These are phyloP conservation scores for Mnemiopsis leidyi DNA, from an alignment of 37 sponge, comb jelly and placozoan genomes.

Conservation along the genomic window DNA sequence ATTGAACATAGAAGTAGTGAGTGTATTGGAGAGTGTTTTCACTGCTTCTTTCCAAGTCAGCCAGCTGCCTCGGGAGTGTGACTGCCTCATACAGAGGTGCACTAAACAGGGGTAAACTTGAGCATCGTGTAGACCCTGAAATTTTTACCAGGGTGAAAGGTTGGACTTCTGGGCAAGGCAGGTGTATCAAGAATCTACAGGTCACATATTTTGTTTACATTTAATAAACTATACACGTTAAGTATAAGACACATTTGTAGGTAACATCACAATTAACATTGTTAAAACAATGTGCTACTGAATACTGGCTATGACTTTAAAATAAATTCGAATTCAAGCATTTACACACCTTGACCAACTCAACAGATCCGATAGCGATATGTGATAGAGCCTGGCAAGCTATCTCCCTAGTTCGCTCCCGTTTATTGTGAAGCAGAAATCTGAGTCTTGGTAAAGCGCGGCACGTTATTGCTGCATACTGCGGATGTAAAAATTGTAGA, in stretches of 20 bases:
- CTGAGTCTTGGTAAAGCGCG: constrained; percentile 26
- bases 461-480: constrained; percentile 40
- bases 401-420: constrained; percentile 56
- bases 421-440: constrained; percentile 53
- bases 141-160: too few species aligned
- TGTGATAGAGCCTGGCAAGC: constrained; percentile 61
- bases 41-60: constrained; percentile 62
- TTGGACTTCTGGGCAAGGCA: too few species aligned
- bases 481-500: not conserved
- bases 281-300: too few species aligned
- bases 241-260: too few species aligned
- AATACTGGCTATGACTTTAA: too few species aligned
- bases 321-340: too few species aligned
- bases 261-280: too few species aligned
- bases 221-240: too few species aligned
- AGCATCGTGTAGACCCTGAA: constrained; percentile 30
- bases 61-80: constrained; percentile 60
- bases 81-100: constrained; percentile 56
- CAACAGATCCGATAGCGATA: constrained; percentile 56
- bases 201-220: too few species aligned
- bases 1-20: constrained; percentile 56
- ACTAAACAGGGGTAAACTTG: constrained; percentile 53
- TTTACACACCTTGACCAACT: not conserved
- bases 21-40: constrained; percentile 60
- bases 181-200: too few species aligned